These are phyloP conservation scores for Drosophila lini DNA, from an alignment of 1,140 invertebrate species.

Conservation along the genomic window DNA sequence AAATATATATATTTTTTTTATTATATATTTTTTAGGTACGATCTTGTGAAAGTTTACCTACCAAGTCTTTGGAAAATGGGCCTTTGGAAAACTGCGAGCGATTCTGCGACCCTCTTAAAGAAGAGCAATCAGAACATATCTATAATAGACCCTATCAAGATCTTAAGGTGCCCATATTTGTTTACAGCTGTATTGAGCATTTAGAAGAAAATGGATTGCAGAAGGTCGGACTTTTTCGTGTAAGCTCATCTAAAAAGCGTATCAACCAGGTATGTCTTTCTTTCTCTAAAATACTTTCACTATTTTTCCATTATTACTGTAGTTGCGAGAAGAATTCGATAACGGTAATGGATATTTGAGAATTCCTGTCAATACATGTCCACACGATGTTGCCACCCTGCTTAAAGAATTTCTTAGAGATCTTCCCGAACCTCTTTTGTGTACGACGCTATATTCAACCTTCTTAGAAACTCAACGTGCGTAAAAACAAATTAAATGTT, in stretches of 20 bases:
- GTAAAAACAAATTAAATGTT: slow-evolving; percentile 66
- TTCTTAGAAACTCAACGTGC: slow-evolving; percentile 96
- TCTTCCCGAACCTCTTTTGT: slow-evolving; percentile 95
- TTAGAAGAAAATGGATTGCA: slow-evolving; percentile 91
- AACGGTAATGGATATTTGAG: slow-evolving; percentile 89
- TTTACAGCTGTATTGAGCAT: slow-evolving; percentile 92
- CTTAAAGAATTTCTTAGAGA: slow-evolving; percentile 97
- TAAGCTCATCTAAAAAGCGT: slow-evolving; percentile 95
- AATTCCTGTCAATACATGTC: slow-evolving; percentile 92
- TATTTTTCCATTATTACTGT: slow-evolving; percentile 4
- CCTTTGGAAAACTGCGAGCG: background rate
- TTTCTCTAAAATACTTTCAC: background rate
- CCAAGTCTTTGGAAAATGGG: slow-evolving; percentile 41
- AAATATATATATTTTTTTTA: background rate
- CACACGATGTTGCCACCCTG: slow-evolving; percentile 96
- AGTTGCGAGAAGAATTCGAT: slow-evolving; percentile 96
- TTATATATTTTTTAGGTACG: slow-evolving; percentile 51
- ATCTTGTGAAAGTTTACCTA: slow-evolving; percentile 76
- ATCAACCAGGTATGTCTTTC: slow-evolving; percentile 90
- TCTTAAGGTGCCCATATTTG: slow-evolving; percentile 89
- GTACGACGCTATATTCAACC: slow-evolving; percentile 93
- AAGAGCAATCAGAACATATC: slow-evolving; percentile 78
- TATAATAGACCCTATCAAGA: slow-evolving; percentile 54
- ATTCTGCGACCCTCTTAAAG: slow-evolving; percentile 21
- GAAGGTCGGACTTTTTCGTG: slow-evolving; percentile 94